These are phyloP conservation scores for Entomyzon cyanotis DNA, from an alignment of 2,113 vertebrate species.

Conservation along the genomic window DNA sequence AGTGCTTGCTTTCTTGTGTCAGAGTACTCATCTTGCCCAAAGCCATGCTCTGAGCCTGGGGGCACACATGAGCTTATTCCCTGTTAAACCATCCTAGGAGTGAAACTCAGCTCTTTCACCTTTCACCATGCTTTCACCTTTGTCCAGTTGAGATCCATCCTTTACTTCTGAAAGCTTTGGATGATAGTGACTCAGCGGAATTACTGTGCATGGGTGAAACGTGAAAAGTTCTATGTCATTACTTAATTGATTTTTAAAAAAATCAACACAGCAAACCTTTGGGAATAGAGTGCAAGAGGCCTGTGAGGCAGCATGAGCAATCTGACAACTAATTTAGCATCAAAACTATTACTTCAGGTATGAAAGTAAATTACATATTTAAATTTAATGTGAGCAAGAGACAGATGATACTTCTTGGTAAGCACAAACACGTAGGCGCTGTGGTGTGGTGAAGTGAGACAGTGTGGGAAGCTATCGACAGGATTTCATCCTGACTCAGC, in stretches of 20 bases:
- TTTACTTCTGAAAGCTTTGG: background rate
- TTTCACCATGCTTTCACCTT: background rate
- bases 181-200: background rate
- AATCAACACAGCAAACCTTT: background rate
- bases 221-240: background rate
- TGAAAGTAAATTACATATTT: background rate
- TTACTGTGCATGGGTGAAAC: background rate
- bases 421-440: background rate
- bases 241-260: background rate
- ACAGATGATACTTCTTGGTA: background rate
- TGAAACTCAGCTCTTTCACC: background rate
- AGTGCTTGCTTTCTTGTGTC: background rate
- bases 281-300: background rate
- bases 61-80: background rate
- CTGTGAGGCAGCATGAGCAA: background rate
- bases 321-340: background rate
- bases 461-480: slow-evolving; percentile 41
- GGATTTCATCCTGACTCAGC: slow-evolving; percentile 41
- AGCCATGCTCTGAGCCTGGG: fast-evolving
- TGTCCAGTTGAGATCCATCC: background rate
- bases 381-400: background rate
- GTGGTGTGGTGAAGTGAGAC: slow-evolving; percentile 18
- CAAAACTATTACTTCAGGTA: background rate
- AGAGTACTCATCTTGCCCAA: background rate
- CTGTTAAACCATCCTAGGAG: background rate